phyloP scores from a whole-genome alignment of 2,797 vertebrate species.

The Muscicapa comitata region DNA sequence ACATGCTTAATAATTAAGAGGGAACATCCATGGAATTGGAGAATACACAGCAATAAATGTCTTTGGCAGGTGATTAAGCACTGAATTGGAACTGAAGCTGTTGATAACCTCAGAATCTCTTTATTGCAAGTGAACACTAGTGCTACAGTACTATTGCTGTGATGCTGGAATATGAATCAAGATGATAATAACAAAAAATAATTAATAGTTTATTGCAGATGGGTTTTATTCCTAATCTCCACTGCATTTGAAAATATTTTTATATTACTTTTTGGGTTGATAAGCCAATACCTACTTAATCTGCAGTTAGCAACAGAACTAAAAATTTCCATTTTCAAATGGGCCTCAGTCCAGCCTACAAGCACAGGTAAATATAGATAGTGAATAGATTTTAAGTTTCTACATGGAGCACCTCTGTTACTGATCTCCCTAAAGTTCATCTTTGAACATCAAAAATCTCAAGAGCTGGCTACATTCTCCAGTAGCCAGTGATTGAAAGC shows the following conservation, averaged over 20 bases:
- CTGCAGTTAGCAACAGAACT: background rate
- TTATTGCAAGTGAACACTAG: background rate
- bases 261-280: background rate
- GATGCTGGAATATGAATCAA: background rate
- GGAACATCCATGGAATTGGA: background rate
- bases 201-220: background rate
- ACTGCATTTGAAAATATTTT: background rate
- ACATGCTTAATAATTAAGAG: slow-evolving; percentile 9
- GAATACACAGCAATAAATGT: background rate
- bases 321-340: background rate
- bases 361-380: background rate
- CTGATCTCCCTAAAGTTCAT: background rate
- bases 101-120: background rate
- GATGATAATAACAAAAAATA: background rate
- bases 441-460: background rate
- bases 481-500: background rate
- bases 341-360: background rate
- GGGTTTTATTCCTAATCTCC: background rate
- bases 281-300: background rate
- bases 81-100: background rate
- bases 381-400: background rate
- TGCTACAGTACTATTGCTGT: background rate
- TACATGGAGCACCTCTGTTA: background rate
- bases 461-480: background rate
- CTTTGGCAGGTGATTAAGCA: background rate